phyloP scores from a whole-genome alignment of 1,140 invertebrate species.

The Laupala kohalensis region DNA sequence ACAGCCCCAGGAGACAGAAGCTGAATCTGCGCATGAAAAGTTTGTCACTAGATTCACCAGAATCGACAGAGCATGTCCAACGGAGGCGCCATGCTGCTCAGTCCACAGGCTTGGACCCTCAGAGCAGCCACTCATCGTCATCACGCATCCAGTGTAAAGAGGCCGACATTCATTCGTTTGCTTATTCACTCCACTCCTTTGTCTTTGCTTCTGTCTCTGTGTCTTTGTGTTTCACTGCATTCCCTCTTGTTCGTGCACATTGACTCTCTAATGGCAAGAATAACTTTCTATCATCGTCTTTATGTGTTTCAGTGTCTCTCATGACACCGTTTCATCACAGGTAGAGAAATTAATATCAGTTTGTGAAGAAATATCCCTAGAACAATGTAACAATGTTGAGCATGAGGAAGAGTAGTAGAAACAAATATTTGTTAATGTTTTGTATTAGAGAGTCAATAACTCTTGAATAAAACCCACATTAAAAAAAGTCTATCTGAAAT shows the following conservation, averaged over 20 bases:
- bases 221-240: neutral
- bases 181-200: neutral
- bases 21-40: constrained; percentile 95
- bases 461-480: neutral
- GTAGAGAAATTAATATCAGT: neutral
- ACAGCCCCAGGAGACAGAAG: constrained; percentile 88
- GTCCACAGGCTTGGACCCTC: constrained; percentile 2
- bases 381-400: neutral
- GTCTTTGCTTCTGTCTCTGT: neutral
- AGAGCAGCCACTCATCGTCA: constrained; percentile 27
- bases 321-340: neutral
- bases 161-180: neutral
- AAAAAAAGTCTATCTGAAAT: neutral
- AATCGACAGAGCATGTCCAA: constrained; percentile 74
- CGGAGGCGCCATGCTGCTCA: constrained; percentile 38
- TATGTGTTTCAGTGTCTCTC: neutral
- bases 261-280: neutral
- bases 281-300: neutral
- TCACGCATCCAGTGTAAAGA: constrained; percentile 33
- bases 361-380: neutral
- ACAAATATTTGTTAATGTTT: neutral
- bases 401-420: neutral
- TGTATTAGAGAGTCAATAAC: neutral
- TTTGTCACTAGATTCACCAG: constrained; percentile 87
- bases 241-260: neutral